phyloP scores from a whole-genome alignment of 2,113 vertebrate genomes.

The Cavia aperea region DNA sequence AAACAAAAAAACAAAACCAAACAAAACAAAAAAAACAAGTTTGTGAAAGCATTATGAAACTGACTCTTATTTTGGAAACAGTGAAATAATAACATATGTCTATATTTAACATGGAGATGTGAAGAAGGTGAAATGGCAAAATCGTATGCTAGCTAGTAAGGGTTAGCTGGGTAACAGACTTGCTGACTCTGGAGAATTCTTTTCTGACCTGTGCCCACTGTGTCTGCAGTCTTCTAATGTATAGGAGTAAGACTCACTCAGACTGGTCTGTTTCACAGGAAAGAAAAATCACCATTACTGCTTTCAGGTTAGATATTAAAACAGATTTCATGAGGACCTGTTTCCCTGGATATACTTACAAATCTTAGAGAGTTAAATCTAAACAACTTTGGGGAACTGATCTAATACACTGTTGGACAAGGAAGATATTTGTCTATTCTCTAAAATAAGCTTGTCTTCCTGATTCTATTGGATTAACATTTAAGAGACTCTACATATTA shows the following conservation, averaged over 20 bases:
- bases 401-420: background rate
- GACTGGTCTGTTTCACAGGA: background rate
- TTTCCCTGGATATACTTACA: background rate
- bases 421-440: background rate
- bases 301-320: slow-evolving; percentile 2
- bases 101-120: background rate
- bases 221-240: too few species aligned
- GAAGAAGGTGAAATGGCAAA: background rate
- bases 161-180: background rate
- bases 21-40: too few species aligned
- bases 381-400: background rate
- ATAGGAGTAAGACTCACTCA: background rate
- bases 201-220: background rate
- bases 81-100: background rate
- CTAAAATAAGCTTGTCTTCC: background rate
- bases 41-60: background rate
- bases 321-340: background rate
- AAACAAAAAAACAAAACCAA: too few species aligned
- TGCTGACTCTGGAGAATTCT: background rate
- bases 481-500: background rate
- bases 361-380: background rate
- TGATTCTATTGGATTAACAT: background rate
- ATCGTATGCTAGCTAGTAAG: background rate
- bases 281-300: background rate
- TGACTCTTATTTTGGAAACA: slow-evolving; percentile 31